A percentile compares a stretch with the other conserved stretches of the same genome.
phyloP scores from a whole-genome alignment of 2,797 vertebrate genomes.

The Orestias chungarensis region DNA sequence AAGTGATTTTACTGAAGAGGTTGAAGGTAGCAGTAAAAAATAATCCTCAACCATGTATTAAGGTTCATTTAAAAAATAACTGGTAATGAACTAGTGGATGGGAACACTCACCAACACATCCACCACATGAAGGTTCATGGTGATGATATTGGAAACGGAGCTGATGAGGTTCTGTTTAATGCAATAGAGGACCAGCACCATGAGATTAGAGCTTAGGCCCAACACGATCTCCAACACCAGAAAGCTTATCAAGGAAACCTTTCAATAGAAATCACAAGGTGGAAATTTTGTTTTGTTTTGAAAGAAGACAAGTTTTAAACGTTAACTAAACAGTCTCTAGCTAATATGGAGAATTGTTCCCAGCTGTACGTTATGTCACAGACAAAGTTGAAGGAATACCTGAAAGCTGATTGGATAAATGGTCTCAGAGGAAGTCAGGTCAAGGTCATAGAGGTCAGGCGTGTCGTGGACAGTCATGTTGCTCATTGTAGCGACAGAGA shows the following conservation, averaged over 20 bases:
- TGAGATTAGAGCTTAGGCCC: constrained; percentile 96
- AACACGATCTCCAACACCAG: constrained; percentile 93
- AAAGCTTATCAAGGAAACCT: constrained; percentile 92
- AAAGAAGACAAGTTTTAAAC: not conserved
- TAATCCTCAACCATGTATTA: not conserved
- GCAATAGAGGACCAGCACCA: constrained; percentile 94
- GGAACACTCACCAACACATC: constrained; percentile 89
- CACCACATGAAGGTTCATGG: constrained; percentile 96
- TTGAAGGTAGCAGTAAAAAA: not conserved
- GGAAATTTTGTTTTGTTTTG: not conserved
- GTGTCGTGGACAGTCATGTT: constrained; percentile 91
- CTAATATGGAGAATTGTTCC: not conserved
- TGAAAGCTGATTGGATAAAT: constrained; percentile 93
- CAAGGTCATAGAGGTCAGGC: constrained; percentile 81
- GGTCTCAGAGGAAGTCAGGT: constrained; percentile 81
- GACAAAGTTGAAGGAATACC: constrained; percentile 70
- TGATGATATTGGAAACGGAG: constrained; percentile 97
- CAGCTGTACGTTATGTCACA: no score
- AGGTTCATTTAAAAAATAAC: not conserved
- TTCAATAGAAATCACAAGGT: constrained; percentile 22
- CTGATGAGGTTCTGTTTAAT: constrained; percentile 98
- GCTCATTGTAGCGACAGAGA: constrained; percentile 88
- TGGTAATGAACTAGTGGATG: not conserved
- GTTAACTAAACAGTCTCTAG: not conserved
- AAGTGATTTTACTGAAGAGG: not conserved